These are phyloP conservation scores for Aspidoscelis tigris DNA, from an alignment of 2,113 vertebrate species.

Conservation along the genomic window DNA sequence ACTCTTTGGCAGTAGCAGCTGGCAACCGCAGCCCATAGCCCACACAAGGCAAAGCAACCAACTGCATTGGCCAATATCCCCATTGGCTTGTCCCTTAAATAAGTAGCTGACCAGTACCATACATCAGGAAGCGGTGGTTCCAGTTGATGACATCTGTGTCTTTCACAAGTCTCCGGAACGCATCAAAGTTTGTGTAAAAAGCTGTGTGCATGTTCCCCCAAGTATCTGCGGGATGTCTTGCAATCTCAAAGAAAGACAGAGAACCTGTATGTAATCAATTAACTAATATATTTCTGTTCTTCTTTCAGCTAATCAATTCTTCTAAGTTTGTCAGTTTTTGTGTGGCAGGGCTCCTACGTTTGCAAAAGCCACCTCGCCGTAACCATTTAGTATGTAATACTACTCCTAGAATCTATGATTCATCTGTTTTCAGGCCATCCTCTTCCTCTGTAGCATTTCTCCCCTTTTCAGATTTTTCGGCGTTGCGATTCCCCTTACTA, in stretches of 20 bases:
- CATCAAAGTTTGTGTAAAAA: background rate
- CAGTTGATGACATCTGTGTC: conserved; percentile 20
- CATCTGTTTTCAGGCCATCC: too few species aligned
- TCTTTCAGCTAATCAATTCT: background rate
- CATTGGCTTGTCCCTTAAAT: background rate
- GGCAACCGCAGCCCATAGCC: too few species aligned
- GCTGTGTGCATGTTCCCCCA: background rate
- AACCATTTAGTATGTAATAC: too few species aligned
- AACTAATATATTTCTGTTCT: background rate
- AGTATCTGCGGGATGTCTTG: background rate
- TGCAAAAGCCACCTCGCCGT: too few species aligned
- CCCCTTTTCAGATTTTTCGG: too few species aligned
- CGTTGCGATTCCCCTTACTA: too few species aligned
- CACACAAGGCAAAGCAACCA: too few species aligned
- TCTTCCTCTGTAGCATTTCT: too few species aligned
- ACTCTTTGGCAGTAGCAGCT: too few species aligned
- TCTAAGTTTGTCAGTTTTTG: too few species aligned
- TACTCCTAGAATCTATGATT: too few species aligned
- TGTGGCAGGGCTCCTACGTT: background rate
- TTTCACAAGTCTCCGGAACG: background rate
- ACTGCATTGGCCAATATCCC: too few species aligned
- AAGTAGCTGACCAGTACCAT: background rate
- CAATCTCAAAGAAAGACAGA: background rate
- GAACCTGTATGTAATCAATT: background rate
- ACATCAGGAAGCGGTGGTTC: background rate